Percentiles rank a stretch among this genome's conserved stretches.
Evolutionary conservation across 2,113 vertebrate species (phyloP).

Genomic region (Cathartes aura): DNA sequence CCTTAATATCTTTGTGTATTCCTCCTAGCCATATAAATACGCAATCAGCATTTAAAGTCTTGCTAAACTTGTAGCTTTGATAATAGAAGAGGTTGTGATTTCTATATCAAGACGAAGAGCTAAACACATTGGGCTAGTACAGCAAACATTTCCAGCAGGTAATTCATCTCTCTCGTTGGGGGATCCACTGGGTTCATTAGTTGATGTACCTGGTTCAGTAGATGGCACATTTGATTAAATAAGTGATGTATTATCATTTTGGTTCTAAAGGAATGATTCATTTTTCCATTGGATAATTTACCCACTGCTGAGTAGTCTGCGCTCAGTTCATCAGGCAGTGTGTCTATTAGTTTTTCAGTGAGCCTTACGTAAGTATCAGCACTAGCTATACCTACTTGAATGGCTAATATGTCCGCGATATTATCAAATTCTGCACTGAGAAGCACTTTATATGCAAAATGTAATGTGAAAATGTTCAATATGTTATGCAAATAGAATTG

Average conservation of each 20-base stretch:
- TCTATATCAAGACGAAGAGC: background rate
- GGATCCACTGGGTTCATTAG: constrained; percentile 8
- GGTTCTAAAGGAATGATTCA: background rate
- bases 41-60: background rate
- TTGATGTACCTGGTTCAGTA: constrained; percentile 18
- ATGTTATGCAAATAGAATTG: background rate
- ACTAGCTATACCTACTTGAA: background rate
- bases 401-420: background rate
- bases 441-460: background rate
- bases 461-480: background rate
- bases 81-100: background rate
- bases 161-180: background rate
- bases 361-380: background rate
- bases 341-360: background rate
- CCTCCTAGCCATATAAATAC: background rate
- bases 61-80: background rate
- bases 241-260: background rate
- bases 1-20: background rate
- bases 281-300: background rate
- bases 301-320: background rate
- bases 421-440: background rate
- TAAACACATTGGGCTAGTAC: background rate
- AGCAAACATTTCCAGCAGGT: background rate
- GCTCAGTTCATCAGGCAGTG: background rate
- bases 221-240: constrained; percentile 14